Conservation (phyloP, 2,113 vertebrate genomes). For the Chauna torquata region DNA sequence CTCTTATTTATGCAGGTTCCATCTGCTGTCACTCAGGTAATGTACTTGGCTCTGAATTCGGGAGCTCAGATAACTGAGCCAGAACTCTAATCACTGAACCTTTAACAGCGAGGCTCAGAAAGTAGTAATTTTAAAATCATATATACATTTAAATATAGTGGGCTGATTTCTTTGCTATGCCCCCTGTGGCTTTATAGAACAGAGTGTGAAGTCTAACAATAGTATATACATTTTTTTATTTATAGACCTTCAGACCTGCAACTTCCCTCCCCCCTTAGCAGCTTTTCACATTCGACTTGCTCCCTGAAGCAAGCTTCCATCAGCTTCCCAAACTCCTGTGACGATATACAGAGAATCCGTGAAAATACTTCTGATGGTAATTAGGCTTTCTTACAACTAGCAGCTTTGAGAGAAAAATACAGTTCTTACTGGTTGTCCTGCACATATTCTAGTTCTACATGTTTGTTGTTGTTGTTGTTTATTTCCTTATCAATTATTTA, state of each 20-base stretch:
- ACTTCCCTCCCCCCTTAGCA: not conserved
- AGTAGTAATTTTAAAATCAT: not conserved
- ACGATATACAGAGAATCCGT: not conserved
- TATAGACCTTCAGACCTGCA: not conserved
- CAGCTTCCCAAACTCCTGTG: not conserved
- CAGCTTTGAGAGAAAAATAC: not conserved
- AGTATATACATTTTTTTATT: not conserved
- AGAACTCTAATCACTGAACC: not conserved
- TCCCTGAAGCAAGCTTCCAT: not conserved
- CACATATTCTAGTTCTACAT: not conserved
- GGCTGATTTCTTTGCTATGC: not conserved
- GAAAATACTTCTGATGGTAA: not conserved
- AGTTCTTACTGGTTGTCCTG: not conserved
- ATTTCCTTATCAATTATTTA: not conserved
- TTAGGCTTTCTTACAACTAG: not conserved
- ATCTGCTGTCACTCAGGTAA: not conserved
- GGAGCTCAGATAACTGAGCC: not conserved
- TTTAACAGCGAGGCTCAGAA: not conserved
- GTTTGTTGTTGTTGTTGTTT: not conserved
- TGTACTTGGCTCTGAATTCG: not conserved
- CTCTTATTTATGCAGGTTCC: not conserved
- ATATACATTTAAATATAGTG: not conserved
- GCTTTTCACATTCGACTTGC: not conserved
- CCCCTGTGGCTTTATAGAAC: not conserved
- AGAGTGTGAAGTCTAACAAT: not conserved